Percentiles rank a stretch among this genome's conserved stretches.
phyloP scores from a whole-genome alignment of 1,140 invertebrate species.

The Drosophila ambigua region DNA sequence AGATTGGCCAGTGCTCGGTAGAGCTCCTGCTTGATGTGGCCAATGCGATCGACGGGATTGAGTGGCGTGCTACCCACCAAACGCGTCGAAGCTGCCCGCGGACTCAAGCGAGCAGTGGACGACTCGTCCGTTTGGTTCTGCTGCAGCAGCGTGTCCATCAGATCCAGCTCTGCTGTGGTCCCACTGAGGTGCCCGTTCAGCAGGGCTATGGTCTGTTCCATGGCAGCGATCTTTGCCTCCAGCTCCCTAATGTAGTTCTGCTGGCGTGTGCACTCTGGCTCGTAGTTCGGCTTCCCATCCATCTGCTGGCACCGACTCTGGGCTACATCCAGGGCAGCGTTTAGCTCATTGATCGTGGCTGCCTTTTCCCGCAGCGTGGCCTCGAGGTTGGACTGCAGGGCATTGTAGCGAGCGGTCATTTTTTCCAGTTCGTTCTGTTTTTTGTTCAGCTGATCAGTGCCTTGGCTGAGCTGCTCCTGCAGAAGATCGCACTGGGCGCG shows the following conservation, averaged over 20 bases:
- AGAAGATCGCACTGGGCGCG: slow-evolving; percentile 67
- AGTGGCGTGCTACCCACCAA: slow-evolving; percentile 72
- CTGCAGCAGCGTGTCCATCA: slow-evolving; percentile 76
- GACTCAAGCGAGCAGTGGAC: slow-evolving; percentile 46
- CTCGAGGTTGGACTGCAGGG: slow-evolving; percentile 85
- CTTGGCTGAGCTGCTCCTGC: slow-evolving; percentile 68
- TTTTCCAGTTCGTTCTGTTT: slow-evolving; percentile 85
- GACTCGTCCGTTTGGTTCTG: slow-evolving; percentile 69
- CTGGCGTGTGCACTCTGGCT: slow-evolving; percentile 54
- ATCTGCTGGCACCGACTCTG: slow-evolving; percentile 77
- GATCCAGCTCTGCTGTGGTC: slow-evolving; percentile 72
- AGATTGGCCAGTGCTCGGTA: slow-evolving; percentile 63
- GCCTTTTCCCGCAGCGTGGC: slow-evolving; percentile 85
- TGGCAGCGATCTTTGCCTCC: slow-evolving; percentile 61
- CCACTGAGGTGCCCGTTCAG: slow-evolving; percentile 62
- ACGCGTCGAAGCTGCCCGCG: slow-evolving; percentile 29
- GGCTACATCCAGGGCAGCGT: slow-evolving; percentile 84
- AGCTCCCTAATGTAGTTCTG: slow-evolving; percentile 60
- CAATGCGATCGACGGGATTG: slow-evolving; percentile 58
- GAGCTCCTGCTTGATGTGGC: slow-evolving; percentile 75
- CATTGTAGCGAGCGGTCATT: slow-evolving; percentile 84
- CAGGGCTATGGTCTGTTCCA: slow-evolving; percentile 66
- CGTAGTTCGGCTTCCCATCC: slow-evolving; percentile 42
- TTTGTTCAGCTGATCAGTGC: slow-evolving; percentile 68
- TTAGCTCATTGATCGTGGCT: slow-evolving; percentile 85